These are phyloP conservation scores for Chelon auratus DNA, from an alignment of 2,797 vertebrate genomes.

Conservation along the genomic window DNA sequence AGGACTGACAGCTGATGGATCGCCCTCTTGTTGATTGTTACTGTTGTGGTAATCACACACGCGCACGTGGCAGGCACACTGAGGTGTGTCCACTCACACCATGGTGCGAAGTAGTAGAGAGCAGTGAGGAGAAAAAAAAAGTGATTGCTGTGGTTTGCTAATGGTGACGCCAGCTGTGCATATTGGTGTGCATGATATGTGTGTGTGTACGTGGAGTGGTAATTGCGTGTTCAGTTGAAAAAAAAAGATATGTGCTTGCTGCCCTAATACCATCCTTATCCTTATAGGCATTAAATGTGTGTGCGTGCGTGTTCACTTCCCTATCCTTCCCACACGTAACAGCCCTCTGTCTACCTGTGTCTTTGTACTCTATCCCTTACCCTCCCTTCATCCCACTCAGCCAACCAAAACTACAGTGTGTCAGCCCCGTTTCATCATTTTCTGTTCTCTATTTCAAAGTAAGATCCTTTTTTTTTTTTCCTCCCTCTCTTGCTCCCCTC, in stretches of 20 bases:
- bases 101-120: slow-evolving; percentile 26
- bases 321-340: slow-evolving; percentile 49
- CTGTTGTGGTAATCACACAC: slow-evolving; percentile 68
- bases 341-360: slow-evolving; percentile 61
- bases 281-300: slow-evolving; percentile 8
- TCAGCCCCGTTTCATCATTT: slow-evolving; percentile 79
- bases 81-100: slow-evolving; percentile 53
- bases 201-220: neutral
- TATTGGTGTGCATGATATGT: slow-evolving; percentile 10
- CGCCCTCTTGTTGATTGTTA: slow-evolving; percentile 83
- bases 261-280: slow-evolving; percentile 7
- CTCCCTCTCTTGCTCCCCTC: slow-evolving; percentile 17
- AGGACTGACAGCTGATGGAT: slow-evolving; percentile 83
- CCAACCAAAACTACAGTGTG: slow-evolving; percentile 80
- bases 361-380: slow-evolving; percentile 68
- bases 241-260: slow-evolving; percentile 1
- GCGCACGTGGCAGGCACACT: slow-evolving; percentile 14
- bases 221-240: slow-evolving; percentile 43
- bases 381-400: slow-evolving; percentile 74
- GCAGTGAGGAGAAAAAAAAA: slow-evolving; percentile 8
- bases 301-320: slow-evolving; percentile 32
- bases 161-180: slow-evolving; percentile 38
- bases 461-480: slow-evolving; percentile 19
- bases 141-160: slow-evolving; percentile 45
- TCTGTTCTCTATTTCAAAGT: slow-evolving; percentile 70